These are phyloP conservation scores for Silurus asotus DNA, from an alignment of 2,113 vertebrate species.

Conservation along the genomic window DNA sequence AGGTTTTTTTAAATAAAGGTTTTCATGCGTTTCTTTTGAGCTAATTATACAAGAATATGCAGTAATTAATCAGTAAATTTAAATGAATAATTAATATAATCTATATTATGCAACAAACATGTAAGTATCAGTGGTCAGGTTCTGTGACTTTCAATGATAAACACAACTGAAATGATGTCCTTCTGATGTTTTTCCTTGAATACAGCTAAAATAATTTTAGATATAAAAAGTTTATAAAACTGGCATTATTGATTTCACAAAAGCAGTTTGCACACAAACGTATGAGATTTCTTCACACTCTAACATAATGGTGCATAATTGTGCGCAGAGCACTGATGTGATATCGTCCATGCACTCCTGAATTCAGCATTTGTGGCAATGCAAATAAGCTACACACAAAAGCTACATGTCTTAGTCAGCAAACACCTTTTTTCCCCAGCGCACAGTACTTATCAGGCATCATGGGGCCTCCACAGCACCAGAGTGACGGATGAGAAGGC, in stretches of 20 bases:
- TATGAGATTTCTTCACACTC: not conserved
- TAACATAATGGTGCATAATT: not conserved
- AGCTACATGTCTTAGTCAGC: conserved; percentile 28
- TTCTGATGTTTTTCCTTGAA: conserved; percentile 27
- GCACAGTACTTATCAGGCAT: conserved; percentile 10
- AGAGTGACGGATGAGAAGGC: conserved; percentile 21
- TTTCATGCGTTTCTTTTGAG: too few relatives aligned
- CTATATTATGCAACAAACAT: not conserved
- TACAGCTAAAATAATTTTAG: not conserved
- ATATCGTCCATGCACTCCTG: not conserved
- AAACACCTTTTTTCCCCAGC: not conserved
- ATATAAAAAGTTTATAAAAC: not conserved
- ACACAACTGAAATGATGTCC: not conserved
- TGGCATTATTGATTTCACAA: not conserved
- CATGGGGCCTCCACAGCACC: not conserved
- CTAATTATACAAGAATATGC: too few relatives aligned
- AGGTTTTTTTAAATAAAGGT: too few relatives aligned
- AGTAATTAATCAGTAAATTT: too few relatives aligned
- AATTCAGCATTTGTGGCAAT: not conserved
- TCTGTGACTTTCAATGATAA: not conserved
- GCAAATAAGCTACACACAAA: not conserved
- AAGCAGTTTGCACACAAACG: not conserved
- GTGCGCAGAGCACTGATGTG: not conserved
- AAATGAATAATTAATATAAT: too few relatives aligned
- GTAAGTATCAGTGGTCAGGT: not conserved